Base-by-base conservation (phyloP, 2,797 vertebrate species). In the Balearica regulorum region DNA sequence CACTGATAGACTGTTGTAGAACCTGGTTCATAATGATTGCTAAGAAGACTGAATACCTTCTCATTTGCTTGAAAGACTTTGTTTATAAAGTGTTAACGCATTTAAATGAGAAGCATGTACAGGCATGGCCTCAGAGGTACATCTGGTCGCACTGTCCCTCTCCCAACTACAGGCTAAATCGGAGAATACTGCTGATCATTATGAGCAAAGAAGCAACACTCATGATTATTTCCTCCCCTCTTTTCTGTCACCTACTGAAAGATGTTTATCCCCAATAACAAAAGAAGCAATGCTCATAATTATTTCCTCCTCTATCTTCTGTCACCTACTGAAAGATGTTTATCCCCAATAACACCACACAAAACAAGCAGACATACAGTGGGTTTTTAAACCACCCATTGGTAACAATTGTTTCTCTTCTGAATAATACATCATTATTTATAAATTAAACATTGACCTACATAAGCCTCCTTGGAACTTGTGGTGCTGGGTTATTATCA, bases 381-480 rank as follows among this genome's bases (percentile, higher is more conserved):
- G 78, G n/a, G 29, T 33, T 94, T 95, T 92, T 14, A 89, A 94
- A 90, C 18, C 46, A 89, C n/a, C 48, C 44, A 60, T 3, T 57
- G 16, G 85, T 49, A 95, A 96, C n/a, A 62, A 19, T 20, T 84
- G 61, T 51, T 94, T 89, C 70, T 92, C 58, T 95, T 96, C 54
- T 90, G 76, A 96, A 71, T 65, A 82, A 93, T 64, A 91, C 37
- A 51, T 84, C 13, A 60, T 76, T 76, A 76, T 86, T 94, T 89
- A 92, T 86, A 96, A 96, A 96, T 89, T 89, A 92, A 92, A 87
- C 13, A 46, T 76, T 88, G 90, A 91, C 80, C 94, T 95, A 93
- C 54, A 82, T 70, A 90, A 83, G 51, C 58, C 73, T 92, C 72
- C 87, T 85, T 83, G 53, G 75, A 96, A 93, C 94, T 68, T 94